Percentiles rank a stretch among this genome's conserved stretches.
Evolutionary conservation across 2,113 vertebrate species (phyloP).

Genomic region (Recurvirostra avosetta): DNA sequence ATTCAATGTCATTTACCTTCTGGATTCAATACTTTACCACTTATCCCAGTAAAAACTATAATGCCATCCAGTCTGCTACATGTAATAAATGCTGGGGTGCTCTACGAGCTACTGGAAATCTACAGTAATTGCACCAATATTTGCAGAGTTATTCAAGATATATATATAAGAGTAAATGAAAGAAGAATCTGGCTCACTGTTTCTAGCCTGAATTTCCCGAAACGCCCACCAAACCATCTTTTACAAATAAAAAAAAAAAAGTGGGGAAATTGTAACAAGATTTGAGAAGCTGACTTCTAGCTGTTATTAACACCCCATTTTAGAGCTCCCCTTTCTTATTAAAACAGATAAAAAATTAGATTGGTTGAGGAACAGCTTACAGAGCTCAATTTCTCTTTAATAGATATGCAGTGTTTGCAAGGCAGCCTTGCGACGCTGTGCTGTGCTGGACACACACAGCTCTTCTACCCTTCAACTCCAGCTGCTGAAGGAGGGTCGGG

Average conservation of each 20-base stretch:
- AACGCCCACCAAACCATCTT: background rate
- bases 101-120: background rate
- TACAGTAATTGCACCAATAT: background rate
- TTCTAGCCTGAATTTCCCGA: background rate
- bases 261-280: background rate
- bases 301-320: background rate
- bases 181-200: background rate
- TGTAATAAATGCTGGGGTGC: fast-evolving
- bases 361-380: background rate
- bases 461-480: background rate
- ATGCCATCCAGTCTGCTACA: fast-evolving
- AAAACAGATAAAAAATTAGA: background rate
- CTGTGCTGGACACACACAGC: background rate
- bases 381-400: background rate
- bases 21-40: background rate
- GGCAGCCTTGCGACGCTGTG: background rate
- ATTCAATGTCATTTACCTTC: background rate
- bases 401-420: fast-evolving
- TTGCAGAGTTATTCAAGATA: background rate
- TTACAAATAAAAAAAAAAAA: background rate
- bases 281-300: background rate
- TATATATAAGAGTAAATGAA: background rate
- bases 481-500: background rate
- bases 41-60: background rate
- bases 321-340: background rate